Base-by-base conservation (phyloP, 92 coral and sea anemone species). In the Bergia puertoricense region DNA sequence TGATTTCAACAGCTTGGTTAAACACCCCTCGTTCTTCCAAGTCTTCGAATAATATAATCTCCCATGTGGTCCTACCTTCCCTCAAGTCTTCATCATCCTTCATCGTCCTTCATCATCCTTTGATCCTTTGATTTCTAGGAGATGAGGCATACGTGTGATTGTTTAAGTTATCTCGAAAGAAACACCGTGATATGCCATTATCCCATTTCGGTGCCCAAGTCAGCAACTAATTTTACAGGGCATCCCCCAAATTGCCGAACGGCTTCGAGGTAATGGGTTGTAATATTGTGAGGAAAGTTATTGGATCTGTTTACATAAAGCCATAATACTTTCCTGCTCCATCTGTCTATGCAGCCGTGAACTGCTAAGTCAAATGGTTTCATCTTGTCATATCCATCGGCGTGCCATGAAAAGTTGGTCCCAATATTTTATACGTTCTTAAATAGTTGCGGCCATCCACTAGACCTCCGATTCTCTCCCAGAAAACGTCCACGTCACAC, bases 251-350 rank as follows among this genome's bases (percentile, higher is more conserved):
- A 59, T 22, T 23, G 20, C 2, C 56, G 65, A n/a, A 82, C 76
- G 40, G 86, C 76, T 23, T 82, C 23, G 8, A 82, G 51, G 54
- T 38, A 66, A 76, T 82, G 65, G 30, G 51, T 38, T 57, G 74
- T 73, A 57, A 88, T 65, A 57, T 88, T 88, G 62, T 81, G 44
- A 56, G 90, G 77, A 6, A 74, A 54, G 56, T 79, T 88, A 45
- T 79, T 88, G 18, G 90, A 88, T 77, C 73, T 78, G 23, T 85
- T 88, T 5, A 88, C 91, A 18, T 59, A 72, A 39, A 81, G 80
- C 87, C 91, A 88, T 73, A 88, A 79, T 46, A 88, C 71, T 23
- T 72, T 67, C 59, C 80, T 66, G 84, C 86, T 88, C 90, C 86
- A 88, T 15, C 90, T 57, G 40, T 88, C 86, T 13, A 88, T 88